Evolutionary conservation across 1,140 invertebrate genomes (phyloP), one percentile per base, ranked within the genome.

Genomic region (Augochlora pura): DNA sequence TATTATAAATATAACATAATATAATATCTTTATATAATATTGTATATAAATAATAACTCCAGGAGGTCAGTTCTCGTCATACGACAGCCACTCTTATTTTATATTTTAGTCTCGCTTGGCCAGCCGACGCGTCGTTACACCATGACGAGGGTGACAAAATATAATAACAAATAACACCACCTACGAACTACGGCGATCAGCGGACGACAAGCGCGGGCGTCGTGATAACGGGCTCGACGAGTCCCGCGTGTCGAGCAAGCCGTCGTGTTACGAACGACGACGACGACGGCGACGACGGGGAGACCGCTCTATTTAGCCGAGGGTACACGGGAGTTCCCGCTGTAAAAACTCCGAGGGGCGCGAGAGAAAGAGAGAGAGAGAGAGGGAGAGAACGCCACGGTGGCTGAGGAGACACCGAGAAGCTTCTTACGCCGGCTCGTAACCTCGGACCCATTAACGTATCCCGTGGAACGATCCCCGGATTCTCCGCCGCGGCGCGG

Each of bases 391-490:
- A 42, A 23, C 7, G 23, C 5, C 32, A 32, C 32, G 32, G 32
- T 32, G 32, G 49, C 21, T 2, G 21, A 8, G n/a, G n/a, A 63
- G 32, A 54, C 23, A 27, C 12, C 25, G 65, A 21, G 27, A 8
- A 71, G 23, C 16, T 78, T 77, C 46, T 78, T 65, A 71, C 12
- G 23, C 59, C 21, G 46, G 23, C 68, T 77, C 67, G 69, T 78
- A 78, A 78, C 62, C 57, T 39, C 23, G 21, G 32, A 10, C 60
- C 68, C 69, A 71, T 72, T 78, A 78, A 65, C 49, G 76, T 72
- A 64, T 72, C 32, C 68, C 32, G n/a, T 1, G 46, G 18, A 64
- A 72, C 60, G 76, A 65, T 72, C 42, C 12, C 12, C 18, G 25
- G 63, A 72, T 12, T 57, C 27, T 16, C n/a, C n/a, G n/a, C n/a